A percentile compares a stretch with the other conserved stretches of the same genome.
phyloP scores from a whole-genome alignment of 2,797 vertebrate genomes.

The Xenops minutus region DNA sequence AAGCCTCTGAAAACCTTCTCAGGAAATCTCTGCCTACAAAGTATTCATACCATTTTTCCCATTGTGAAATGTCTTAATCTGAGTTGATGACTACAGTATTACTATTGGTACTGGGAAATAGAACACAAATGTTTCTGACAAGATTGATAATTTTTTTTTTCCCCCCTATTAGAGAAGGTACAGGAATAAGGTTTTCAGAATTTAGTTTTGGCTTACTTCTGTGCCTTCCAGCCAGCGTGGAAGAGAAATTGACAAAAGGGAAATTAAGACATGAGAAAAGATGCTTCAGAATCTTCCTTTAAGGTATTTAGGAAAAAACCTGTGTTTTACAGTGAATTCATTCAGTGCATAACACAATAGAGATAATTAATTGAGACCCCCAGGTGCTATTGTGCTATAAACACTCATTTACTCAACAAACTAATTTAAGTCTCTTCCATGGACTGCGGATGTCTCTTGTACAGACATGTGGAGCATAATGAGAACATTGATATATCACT shows the following conservation, averaged over 20 bases:
- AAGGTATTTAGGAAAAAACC: neutral
- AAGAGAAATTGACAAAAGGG: neutral
- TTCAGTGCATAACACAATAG: neutral
- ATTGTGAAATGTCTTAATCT: neutral
- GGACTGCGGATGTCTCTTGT: neutral
- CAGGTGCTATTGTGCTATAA: neutral
- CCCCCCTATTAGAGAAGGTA: neutral
- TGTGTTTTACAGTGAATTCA: neutral
- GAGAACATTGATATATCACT: neutral
- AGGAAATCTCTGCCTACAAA: neutral
- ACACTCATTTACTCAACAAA: neutral
- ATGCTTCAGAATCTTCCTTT: neutral
- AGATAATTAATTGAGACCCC: neutral
- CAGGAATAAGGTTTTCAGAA: neutral
- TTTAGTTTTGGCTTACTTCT: neutral
- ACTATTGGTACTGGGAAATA: neutral
- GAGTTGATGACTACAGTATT: neutral
- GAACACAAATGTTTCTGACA: neutral
- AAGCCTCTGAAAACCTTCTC: neutral
- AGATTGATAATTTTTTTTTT: neutral
- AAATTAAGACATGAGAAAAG: neutral
- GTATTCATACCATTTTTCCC: neutral
- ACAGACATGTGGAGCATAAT: neutral
- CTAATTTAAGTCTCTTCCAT: neutral
- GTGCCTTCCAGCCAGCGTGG: neutral